A percentile compares a stretch with the other conserved stretches of the same genome.
phyloP scores from a whole-genome alignment of 1,140 invertebrate species.

The Cyrtorhinus lividipennis region DNA sequence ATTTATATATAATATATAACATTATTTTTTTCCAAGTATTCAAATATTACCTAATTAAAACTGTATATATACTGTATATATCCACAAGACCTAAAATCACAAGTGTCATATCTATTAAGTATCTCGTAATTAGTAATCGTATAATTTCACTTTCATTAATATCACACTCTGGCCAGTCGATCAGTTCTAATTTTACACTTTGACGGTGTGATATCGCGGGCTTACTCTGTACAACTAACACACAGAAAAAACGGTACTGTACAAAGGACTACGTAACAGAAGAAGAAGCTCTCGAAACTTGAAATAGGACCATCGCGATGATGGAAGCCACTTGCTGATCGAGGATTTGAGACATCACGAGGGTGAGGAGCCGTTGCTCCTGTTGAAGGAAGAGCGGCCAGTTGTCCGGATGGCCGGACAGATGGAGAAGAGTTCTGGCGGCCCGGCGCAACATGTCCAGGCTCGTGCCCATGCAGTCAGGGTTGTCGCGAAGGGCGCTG shows the following conservation, averaged over 20 bases:
- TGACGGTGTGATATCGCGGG: constrained; percentile 15
- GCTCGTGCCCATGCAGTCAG: constrained; percentile 95
- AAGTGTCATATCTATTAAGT: constrained; percentile 23
- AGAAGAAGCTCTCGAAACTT: constrained; percentile 29
- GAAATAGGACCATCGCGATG: constrained; percentile 78
- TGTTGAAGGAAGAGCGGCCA: constrained; percentile 76
- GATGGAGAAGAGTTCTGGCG: constrained; percentile 67
- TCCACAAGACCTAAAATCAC: constrained; percentile 23
- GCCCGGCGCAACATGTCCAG: constrained; percentile 93
- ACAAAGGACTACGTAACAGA: constrained; percentile 18
- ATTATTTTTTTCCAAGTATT: constrained; percentile 16
- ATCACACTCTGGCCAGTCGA: constrained; percentile 19
- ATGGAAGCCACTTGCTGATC: constrained; percentile 89
- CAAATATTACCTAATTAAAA: constrained; percentile 19
- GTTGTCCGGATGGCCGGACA: constrained; percentile 84
- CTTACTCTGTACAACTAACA: constrained; percentile 16
- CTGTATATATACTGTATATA: constrained; percentile 18
- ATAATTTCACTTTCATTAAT: constrained; percentile 19
- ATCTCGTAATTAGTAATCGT: constrained; percentile 21
- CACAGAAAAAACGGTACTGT: constrained; percentile 16
- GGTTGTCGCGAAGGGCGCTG: constrained; percentile 84
- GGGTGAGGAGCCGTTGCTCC: constrained; percentile 75
- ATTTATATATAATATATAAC: constrained; percentile 13
- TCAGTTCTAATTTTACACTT: constrained; percentile 17
- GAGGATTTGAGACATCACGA: constrained; percentile 94